These are phyloP conservation scores for Teleiodes luculella DNA, from an alignment of 2,888 invertebrate genomes.

Conservation along the genomic window DNA sequence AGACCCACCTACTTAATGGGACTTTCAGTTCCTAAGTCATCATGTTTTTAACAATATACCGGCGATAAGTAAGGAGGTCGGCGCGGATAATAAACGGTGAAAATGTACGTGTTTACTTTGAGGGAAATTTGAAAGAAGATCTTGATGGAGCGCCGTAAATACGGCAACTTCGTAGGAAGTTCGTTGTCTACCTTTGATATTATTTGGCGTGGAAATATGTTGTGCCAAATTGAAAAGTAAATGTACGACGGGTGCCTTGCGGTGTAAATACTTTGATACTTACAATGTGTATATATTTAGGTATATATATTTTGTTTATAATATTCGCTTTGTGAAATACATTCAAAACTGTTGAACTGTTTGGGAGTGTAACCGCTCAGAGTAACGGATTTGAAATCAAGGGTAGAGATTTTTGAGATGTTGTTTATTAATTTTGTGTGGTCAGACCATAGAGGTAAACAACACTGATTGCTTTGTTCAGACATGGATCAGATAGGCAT, in stretches of 20 bases:
- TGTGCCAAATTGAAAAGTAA: constrained; percentile 14
- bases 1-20: constrained; percentile 75
- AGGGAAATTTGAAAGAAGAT: constrained; percentile 57
- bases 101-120: constrained; percentile 61
- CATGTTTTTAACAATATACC: constrained; percentile 73
- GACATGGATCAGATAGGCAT: too few relatives aligned
- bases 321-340: neutral
- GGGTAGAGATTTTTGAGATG: too few relatives aligned
- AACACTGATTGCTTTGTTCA: too few relatives aligned
- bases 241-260: neutral
- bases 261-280: neutral
- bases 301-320: too few relatives aligned
- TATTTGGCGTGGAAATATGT: constrained; percentile 24
- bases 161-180: constrained; percentile 43
- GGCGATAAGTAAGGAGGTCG: constrained; percentile 69
- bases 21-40: constrained; percentile 78
- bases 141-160: constrained; percentile 64
- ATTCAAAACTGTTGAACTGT: neutral
- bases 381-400: too few relatives aligned
- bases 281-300: too few relatives aligned
- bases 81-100: constrained; percentile 71
- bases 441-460: too few relatives aligned
- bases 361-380: too few relatives aligned
- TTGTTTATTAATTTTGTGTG: too few relatives aligned
- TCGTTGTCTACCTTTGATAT: constrained; percentile 38